These are phyloP conservation scores for Loriculus beryllinus DNA, from an alignment of 2,797 vertebrate genomes.

Conservation along the genomic window DNA sequence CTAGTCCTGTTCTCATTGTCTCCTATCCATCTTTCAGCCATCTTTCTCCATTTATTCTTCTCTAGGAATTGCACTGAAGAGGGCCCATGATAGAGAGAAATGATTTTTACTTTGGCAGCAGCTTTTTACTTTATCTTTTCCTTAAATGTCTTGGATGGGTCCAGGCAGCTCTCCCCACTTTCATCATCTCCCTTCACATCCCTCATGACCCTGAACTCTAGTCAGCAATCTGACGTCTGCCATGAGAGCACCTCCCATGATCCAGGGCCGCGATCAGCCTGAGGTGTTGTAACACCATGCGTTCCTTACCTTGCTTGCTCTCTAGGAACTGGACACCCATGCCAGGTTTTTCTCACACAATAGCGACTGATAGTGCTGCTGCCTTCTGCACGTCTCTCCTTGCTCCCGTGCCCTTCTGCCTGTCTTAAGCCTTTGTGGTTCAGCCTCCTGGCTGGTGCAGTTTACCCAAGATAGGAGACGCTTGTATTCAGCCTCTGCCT, in stretches of 20 bases:
- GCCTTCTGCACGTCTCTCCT: neutral
- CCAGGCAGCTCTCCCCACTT: slow-evolving; percentile 32
- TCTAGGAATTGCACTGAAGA: slow-evolving; percentile 1
- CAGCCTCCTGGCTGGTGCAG: neutral
- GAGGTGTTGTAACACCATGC: neutral
- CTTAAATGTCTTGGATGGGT: slow-evolving; percentile 28
- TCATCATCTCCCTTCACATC: neutral
- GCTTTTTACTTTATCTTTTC: slow-evolving; percentile 39
- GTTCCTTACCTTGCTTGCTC: neutral
- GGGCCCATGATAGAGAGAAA: neutral
- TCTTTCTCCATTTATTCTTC: slow-evolving; percentile 39
- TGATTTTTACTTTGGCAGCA: slow-evolving; percentile 23
- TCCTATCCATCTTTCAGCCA: neutral
- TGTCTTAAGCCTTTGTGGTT: neutral
- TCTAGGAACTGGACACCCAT: slow-evolving; percentile 15
- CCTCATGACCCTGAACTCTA: neutral
- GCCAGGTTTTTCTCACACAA: slow-evolving; percentile 19
- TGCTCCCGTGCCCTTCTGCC: neutral
- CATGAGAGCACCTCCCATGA: slow-evolving; percentile 14
- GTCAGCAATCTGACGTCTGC: slow-evolving; percentile 35
- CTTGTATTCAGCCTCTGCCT: neutral
- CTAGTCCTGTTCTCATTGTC: neutral
- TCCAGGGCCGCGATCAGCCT: neutral
- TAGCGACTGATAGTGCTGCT: neutral
- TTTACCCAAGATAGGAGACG: neutral